phyloP scores from a whole-genome alignment of 2,113 vertebrate genomes.

The Apodemus speciosus region DNA sequence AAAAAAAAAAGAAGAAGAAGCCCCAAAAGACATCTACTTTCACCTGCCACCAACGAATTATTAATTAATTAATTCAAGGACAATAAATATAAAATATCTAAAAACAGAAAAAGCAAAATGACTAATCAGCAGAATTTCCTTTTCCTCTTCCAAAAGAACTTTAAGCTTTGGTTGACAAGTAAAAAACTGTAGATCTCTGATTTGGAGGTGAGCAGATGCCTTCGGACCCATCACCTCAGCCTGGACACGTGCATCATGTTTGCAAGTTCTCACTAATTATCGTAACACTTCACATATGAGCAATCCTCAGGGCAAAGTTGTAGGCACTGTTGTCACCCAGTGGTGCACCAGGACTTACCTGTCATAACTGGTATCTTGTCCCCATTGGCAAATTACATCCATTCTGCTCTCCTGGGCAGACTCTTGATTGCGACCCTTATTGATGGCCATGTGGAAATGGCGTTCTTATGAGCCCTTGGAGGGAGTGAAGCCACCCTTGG shows the following conservation, averaged over 20 bases:
- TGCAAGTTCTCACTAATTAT: not conserved
- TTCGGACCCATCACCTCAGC: not conserved
- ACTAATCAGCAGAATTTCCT: not conserved
- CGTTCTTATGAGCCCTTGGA: not conserved
- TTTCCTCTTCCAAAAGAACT: not conserved
- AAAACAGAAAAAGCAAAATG: slow-evolving; percentile 49
- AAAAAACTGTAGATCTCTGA: not conserved
- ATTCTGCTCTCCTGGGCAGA: not conserved
- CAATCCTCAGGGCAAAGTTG: not conserved
- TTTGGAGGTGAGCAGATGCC: not conserved
- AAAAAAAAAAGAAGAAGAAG: not conserved
- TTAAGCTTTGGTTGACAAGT: not conserved
- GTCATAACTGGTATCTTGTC: not conserved
- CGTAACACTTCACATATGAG: not conserved
- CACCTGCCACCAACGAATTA: not conserved
- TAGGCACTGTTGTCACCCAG: not conserved
- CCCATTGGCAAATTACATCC: not conserved
- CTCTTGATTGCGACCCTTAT: not conserved
- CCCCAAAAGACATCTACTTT: not conserved
- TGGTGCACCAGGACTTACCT: not conserved
- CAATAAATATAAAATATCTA: slow-evolving; percentile 26
- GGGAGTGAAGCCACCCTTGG: not conserved
- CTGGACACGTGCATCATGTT: not conserved
- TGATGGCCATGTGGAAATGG: not conserved
- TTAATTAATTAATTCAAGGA: not conserved